These are phyloP conservation scores for Protomyctophum bolini DNA, from an alignment of 2,113 vertebrate species.

Conservation along the genomic window DNA sequence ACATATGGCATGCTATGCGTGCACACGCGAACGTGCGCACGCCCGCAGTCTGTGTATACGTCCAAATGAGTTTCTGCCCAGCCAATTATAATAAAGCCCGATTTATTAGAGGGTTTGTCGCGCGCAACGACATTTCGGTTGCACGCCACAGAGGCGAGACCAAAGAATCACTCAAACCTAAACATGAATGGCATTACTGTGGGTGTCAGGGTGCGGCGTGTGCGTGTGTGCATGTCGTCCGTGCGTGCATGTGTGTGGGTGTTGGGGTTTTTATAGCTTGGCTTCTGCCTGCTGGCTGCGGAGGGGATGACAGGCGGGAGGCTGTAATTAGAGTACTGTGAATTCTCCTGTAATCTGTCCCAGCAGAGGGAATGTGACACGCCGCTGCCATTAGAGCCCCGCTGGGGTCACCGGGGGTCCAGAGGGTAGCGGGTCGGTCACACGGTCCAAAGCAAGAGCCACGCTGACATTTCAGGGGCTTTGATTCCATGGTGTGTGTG, in stretches of 20 bases:
- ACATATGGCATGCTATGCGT: no score
- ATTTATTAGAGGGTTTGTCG: no score
- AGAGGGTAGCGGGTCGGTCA: slow-evolving; percentile 45
- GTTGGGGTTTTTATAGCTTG: slow-evolving; percentile 7
- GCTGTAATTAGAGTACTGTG: slow-evolving; percentile 67
- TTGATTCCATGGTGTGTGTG: slow-evolving; percentile 2
- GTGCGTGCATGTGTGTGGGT: background rate
- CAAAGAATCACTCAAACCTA: background rate
- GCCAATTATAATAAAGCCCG: slow-evolving; percentile 10
- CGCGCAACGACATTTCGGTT: no score
- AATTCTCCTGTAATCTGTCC: slow-evolving; percentile 69
- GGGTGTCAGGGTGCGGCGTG: slow-evolving; percentile 1
- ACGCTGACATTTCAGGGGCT: slow-evolving; percentile 43
- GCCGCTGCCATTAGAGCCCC: slow-evolving; percentile 48
- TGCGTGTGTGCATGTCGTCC: background rate
- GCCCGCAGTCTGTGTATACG: no score
- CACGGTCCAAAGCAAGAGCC: slow-evolving; percentile 27
- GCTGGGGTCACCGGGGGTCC: slow-evolving; percentile 45
- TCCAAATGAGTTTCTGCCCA: slow-evolving; percentile 3
- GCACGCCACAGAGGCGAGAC: no score
- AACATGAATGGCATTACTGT: slow-evolving; percentile 47
- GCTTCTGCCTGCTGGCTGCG: background rate
- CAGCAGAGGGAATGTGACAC: slow-evolving; percentile 68
- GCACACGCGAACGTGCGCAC: no score
- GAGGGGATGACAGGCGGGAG: slow-evolving; percentile 39